Percentiles rank a stretch among this genome's conserved stretches.
These are phyloP conservation scores for Apis laboriosa DNA, from an alignment of 1,140 invertebrate genomes.

Conservation along the genomic window DNA sequence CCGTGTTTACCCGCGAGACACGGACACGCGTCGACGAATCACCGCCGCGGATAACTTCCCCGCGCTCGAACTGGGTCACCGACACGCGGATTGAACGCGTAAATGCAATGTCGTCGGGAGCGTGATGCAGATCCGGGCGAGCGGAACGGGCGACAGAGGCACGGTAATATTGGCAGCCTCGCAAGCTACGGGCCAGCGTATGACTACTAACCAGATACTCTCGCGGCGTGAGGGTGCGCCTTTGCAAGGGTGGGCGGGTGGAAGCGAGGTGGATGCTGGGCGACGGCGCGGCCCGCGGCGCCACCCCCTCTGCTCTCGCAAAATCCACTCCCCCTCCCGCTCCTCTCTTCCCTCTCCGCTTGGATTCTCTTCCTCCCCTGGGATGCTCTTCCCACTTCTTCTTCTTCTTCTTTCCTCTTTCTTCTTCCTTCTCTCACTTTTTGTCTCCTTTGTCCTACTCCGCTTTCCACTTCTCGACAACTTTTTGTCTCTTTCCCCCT, in stretches of 20 bases:
- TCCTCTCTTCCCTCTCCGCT: background rate
- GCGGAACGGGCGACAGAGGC: slow-evolving; percentile 45
- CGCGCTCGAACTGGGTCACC: slow-evolving; percentile 30
- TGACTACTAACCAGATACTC: slow-evolving; percentile 76
- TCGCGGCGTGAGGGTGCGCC: slow-evolving; percentile 76
- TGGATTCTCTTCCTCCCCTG: background rate
- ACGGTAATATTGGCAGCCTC: slow-evolving; percentile 66
- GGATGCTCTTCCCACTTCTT: slow-evolving; percentile 7
- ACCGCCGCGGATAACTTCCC: background rate
- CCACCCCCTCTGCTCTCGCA: slow-evolving; percentile 70
- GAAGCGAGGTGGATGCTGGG: slow-evolving; percentile 78
- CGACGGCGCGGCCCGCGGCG: slow-evolving; percentile 79
- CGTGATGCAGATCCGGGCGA: slow-evolving; percentile 1
- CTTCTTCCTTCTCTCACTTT: background rate
- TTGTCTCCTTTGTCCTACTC: slow-evolving; percentile 19
- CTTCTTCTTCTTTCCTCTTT: background rate
- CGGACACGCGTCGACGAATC: background rate
- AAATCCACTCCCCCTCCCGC: slow-evolving; percentile 55
- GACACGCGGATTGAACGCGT: slow-evolving; percentile 14
- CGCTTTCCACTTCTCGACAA: slow-evolving; percentile 5
- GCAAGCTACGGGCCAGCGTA: slow-evolving; percentile 76
- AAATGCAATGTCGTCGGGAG: slow-evolving; percentile 21
- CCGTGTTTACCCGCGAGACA: background rate
- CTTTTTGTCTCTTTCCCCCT: background rate
- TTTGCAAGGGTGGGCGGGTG: slow-evolving; percentile 66